Evolutionary conservation across 2,888 invertebrate genomes (phyloP).

Genomic region (Tholera decimalis): DNA sequence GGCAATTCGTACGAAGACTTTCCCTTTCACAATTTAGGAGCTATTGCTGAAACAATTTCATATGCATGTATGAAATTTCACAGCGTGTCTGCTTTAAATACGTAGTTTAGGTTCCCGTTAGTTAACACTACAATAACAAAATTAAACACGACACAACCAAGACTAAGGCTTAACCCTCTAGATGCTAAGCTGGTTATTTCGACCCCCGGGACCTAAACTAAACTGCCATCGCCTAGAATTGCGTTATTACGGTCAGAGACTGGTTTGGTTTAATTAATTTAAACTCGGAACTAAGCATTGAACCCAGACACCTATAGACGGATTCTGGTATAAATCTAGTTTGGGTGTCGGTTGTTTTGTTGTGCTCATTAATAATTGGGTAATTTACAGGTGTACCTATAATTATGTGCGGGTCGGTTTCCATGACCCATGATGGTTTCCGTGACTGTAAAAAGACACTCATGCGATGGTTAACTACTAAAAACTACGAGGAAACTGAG

Average conservation of each 20-base stretch:
- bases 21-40: neutral
- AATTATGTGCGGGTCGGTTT: no score
- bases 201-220: slow-evolving; percentile 67
- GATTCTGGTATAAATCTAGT: slow-evolving; percentile 52
- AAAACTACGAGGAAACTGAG: no score
- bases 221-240: slow-evolving; percentile 69
- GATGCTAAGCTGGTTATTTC: slow-evolving; percentile 60
- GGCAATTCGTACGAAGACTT: neutral
- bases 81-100: neutral
- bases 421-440: no score
- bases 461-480: no score
- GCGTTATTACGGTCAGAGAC: slow-evolving; percentile 77
- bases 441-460: no score
- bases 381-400: slow-evolving; percentile 21
- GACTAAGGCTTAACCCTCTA: slow-evolving; percentile 52
- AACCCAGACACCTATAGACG: slow-evolving; percentile 67
- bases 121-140: slow-evolving; percentile 49
- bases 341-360: slow-evolving; percentile 17
- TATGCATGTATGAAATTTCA: neutral
- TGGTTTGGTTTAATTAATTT: slow-evolving; percentile 78
- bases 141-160: slow-evolving; percentile 50
- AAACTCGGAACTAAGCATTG: slow-evolving; percentile 65
- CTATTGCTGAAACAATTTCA: slow-evolving; percentile 13
- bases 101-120: slow-evolving; percentile 1
- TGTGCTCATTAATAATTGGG: slow-evolving; percentile 6